Evolutionary conservation across 2,113 vertebrate species (phyloP).

Genomic region (Callipepla squamata): DNA sequence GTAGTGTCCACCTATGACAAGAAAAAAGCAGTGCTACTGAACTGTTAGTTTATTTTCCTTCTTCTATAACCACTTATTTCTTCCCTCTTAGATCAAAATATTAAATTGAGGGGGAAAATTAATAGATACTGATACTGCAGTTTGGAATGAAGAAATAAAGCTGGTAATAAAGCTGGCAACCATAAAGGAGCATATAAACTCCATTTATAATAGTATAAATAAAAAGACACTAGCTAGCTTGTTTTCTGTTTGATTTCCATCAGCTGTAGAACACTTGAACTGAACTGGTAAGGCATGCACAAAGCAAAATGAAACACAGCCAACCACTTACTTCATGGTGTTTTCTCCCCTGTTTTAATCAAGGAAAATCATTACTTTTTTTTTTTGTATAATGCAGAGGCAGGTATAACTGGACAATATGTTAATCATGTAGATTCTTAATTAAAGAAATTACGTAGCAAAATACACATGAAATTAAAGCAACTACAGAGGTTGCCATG

Average conservation of each 20-base stretch:
- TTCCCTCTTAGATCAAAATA: background rate
- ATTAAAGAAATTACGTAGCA: background rate
- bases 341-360: background rate
- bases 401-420: background rate
- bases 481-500: background rate
- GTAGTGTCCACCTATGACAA: background rate
- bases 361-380: background rate
- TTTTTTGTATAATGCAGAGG: background rate
- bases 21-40: background rate
- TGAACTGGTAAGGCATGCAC: background rate
- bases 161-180: slow-evolving; percentile 10
- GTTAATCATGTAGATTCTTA: background rate
- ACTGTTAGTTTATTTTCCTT: background rate
- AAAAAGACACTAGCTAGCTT: slow-evolving; percentile 27
- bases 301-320: background rate
- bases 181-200: background rate
- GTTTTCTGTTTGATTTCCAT: slow-evolving; percentile 16
- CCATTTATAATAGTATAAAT: slow-evolving; percentile 24
- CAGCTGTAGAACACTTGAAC: background rate
- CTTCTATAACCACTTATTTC: background rate
- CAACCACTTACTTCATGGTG: background rate
- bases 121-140: background rate
- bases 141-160: slow-evolving; percentile 22
- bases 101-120: background rate
- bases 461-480: background rate